Evolutionary conservation across 2,797 vertebrate genomes (phyloP).

Genomic region (Mastacembelus armatus): DNA sequence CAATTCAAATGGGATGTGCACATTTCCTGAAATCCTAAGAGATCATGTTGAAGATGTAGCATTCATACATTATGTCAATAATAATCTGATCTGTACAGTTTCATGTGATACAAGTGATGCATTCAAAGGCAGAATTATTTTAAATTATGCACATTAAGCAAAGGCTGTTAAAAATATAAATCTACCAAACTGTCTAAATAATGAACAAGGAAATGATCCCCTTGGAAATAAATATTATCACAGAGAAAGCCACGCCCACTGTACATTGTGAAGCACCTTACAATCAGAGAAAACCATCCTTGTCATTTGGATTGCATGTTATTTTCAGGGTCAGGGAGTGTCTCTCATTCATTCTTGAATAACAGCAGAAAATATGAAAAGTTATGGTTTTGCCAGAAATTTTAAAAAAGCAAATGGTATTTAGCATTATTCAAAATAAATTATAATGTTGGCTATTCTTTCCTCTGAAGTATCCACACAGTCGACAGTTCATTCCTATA

Average conservation of each 20-base stretch:
- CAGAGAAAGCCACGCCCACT: no score
- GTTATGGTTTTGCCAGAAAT: not conserved
- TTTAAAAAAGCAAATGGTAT: not conserved
- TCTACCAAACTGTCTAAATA: no score
- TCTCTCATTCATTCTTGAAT: not conserved
- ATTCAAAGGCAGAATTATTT: not conserved
- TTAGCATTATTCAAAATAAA: not conserved
- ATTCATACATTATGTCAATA: not conserved
- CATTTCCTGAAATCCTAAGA: not conserved
- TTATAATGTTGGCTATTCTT: conserved; percentile 4
- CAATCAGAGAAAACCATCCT: no score
- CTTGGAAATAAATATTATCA: no score
- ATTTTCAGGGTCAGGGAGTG: not conserved
- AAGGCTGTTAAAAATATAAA: no score
- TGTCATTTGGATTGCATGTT: no score
- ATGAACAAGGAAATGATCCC: no score
- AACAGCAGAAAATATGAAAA: not conserved
- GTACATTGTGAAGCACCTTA: no score
- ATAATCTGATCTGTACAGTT: not conserved
- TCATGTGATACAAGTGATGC: not conserved
- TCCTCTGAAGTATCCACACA: conserved; percentile 10
- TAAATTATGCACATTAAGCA: not conserved
- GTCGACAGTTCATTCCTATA: conserved; percentile 15
- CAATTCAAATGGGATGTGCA: not conserved
- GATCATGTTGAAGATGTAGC: not conserved